Evolutionary conservation across 1,140 invertebrate species (phyloP), one percentile per base, ranked within the genome.

Genomic region (Campoletis sonorensis): DNA sequence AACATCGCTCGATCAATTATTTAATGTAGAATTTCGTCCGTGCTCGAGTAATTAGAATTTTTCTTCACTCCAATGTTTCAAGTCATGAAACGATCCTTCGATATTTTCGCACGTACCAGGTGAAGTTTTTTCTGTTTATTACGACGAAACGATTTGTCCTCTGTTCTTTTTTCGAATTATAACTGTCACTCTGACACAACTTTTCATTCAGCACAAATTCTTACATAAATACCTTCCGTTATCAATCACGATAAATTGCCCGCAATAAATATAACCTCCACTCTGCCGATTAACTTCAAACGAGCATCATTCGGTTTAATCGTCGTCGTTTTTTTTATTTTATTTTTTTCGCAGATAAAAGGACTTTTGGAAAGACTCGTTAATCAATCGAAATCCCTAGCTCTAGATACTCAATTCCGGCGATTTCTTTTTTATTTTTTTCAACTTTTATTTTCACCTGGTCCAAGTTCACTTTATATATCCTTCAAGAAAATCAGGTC

Each of bases 361-460:
- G 30, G 72, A 72, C 78, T 70, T 79, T 75, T 79, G 23, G 51
- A 73, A 81, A 75, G 72, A 73, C 72, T 81, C 79, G 71, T 76
- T 81, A 75, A 75, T 81, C 79, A 81, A 81, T 81, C 79, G 51
- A n/a, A 30, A 23, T 13, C 70, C 13, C 40, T 15, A n/a, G 37
- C n/a, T 64, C n/a, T 64, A 64, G 49, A 30, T 21, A 71, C 68
- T 86, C 86, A 85, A 83, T 79, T 76, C 79, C 79, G 72, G 76
- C 71, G 40, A 45, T 45, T 61, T 37, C 51, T 58, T 61, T 72
- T 77, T 64, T 54, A 21, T 21, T 54, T 54, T 76, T 51, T 23
- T 61, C 45, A 51, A 45, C 5, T 33, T 78, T 67, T 51, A 51
- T 79, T 64, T 58, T 84, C 72, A 70, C 51, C 72, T 45, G 40